phyloP scores from a whole-genome alignment of 1,140 invertebrate genomes.

The Latrodectus geometricus region DNA sequence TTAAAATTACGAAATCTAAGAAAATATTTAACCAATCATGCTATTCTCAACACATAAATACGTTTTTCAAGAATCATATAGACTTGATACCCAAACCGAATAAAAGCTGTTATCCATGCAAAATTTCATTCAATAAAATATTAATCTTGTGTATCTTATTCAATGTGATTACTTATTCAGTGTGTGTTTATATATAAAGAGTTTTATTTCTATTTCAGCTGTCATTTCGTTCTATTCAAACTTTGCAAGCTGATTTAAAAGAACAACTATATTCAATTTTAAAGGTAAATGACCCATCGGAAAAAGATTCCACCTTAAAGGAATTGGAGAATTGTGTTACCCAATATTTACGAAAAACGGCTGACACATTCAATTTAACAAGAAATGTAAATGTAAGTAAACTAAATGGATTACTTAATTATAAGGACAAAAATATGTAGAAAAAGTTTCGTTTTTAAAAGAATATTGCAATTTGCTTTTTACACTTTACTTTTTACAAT shows the following conservation, averaged over 20 bases:
- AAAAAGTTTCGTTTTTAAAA: background rate
- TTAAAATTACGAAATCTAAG: too few species aligned
- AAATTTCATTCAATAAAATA: too few species aligned
- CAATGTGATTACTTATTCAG: too few species aligned
- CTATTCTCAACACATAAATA: too few species aligned
- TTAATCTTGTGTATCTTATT: too few species aligned
- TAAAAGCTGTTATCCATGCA: too few species aligned
- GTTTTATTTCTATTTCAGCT: constrained; percentile 70
- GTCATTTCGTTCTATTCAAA: constrained; percentile 74
- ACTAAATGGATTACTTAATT: background rate
- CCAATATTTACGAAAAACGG: constrained; percentile 72
- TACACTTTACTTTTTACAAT: background rate
- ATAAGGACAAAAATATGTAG: background rate
- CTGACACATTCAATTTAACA: constrained; percentile 73
- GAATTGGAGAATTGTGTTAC: constrained; percentile 72
- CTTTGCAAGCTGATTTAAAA: constrained; percentile 71
- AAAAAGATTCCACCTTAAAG: constrained; percentile 64
- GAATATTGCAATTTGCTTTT: background rate
- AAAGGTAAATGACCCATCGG: constrained; percentile 69
- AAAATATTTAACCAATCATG: too few species aligned
- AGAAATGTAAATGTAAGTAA: constrained; percentile 73
- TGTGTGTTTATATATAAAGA: too few species aligned
- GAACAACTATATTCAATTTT: constrained; percentile 72
- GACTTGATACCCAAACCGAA: too few species aligned
- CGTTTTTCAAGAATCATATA: too few species aligned